Percentiles rank a stretch among this genome's conserved stretches.
Evolutionary conservation across 2,113 vertebrate genomes (phyloP).

Genomic region (Mandrillus leucophaeus): DNA sequence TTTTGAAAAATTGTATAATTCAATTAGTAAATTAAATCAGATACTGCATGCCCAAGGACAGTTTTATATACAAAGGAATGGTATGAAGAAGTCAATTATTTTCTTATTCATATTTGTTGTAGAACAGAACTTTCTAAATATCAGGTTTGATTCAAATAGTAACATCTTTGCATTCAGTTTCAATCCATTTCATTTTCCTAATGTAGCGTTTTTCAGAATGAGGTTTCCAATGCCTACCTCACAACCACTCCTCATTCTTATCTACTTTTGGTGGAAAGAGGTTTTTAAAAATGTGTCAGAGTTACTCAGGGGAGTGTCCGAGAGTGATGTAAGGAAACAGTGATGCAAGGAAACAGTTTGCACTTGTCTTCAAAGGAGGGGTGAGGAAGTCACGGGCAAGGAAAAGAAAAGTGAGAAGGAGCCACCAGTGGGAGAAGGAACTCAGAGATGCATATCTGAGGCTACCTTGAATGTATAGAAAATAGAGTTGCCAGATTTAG

Average conservation of each 20-base stretch:
- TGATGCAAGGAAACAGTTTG: background rate
- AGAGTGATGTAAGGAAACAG: background rate
- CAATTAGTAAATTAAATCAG: conserved; percentile 64
- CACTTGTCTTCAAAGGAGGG: background rate
- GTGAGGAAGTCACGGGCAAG: background rate
- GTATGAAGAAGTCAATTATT: conserved; percentile 34
- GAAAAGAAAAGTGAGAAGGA: background rate
- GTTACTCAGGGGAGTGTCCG: background rate
- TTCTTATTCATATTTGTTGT: conserved; percentile 37
- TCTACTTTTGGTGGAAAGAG: background rate
- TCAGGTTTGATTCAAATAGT: conserved; percentile 28
- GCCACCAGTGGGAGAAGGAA: background rate
- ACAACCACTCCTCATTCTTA: background rate
- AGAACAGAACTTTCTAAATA: conserved; percentile 19
- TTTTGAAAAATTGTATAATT: conserved; percentile 28
- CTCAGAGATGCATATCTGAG: background rate
- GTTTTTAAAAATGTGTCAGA: background rate
- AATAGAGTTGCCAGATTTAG: background rate
- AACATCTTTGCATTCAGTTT: conserved; percentile 13
- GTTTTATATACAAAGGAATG: conserved; percentile 35
- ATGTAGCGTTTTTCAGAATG: background rate
- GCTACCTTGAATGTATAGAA: background rate
- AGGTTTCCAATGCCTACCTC: background rate
- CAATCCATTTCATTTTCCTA: conserved; percentile 30
- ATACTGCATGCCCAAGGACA: conserved; percentile 23